Base-by-base conservation (phyloP, 2,113 vertebrate species). In the Spilogale gracilis region DNA sequence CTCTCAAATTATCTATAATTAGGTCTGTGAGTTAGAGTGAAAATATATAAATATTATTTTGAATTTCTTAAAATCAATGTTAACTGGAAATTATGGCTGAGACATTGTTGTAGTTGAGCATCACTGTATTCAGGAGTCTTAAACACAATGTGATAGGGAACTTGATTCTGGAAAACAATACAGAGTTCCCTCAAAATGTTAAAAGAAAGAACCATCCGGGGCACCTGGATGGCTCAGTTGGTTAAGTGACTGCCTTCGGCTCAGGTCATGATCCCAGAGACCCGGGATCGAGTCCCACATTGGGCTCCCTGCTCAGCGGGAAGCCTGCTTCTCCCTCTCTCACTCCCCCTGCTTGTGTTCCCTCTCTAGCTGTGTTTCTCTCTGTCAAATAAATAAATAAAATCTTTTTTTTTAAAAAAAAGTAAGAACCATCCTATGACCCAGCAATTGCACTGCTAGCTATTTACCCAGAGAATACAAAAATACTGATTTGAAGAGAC, bases 1-100 rank as follows among this genome's bases (percentile, higher is more conserved):
- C 65, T 96, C 58, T 89, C 71, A 67, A 58, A 80, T 90, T 86
- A 95, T 54, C 38, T 80, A 58, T 84, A 92, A 78, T 79, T 96
- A 97, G 32, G 3, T 89, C 3, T 88, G 18, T 93, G 54, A 89
- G 43, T 92, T 92, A 96, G 58, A 65, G 52, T 93, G 23, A 84
- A 85, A 93, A 88, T 67, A 38, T 67, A 52, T 50, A 9, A 74
- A 58, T 79, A 48, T 56, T 78, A 61, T 67, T 93, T 91, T 94
- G 52, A 74, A 76, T 81, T 92, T 54, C 50, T 95, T 92, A 60
- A 76, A 92, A 71, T 76, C 73, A 69, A 17, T 80, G 38, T 67
- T 92, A 89, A 65, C 16, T 94, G 56, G 60, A 86, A 43, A 65
- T 95, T 63, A 38, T 32, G 63, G 25, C 48, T 60, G 45, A 94